A percentile compares a stretch with the other conserved stretches of the same genome.
phyloP scores from a whole-genome alignment of 2,113 vertebrate genomes.

The Catharus bicknelli region DNA sequence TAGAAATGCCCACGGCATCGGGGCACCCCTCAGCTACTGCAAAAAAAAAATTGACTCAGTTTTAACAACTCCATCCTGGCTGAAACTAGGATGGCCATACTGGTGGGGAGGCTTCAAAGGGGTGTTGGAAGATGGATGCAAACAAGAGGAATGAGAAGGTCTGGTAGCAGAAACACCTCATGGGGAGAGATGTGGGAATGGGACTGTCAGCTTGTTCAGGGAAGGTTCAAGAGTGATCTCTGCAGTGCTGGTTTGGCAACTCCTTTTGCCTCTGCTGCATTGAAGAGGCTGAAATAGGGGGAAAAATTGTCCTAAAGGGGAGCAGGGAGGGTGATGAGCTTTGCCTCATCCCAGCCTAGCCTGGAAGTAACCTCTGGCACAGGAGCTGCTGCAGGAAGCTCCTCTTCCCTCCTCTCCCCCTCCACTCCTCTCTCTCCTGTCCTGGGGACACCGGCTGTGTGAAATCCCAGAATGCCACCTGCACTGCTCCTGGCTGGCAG shows the following conservation, averaged over 20 bases:
- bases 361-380: neutral
- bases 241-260: neutral
- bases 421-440: neutral
- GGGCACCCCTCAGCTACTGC: neutral
- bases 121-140: neutral
- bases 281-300: neutral
- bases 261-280: neutral
- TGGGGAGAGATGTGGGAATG: neutral
- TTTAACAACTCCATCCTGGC: neutral
- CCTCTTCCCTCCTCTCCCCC: neutral
- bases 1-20: neutral
- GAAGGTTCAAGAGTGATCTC: neutral
- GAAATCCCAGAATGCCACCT: neutral
- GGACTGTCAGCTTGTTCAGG: neutral
- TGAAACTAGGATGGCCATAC: neutral
- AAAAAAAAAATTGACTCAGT: neutral
- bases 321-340: neutral
- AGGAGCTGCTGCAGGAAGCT: neutral
- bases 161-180: neutral
- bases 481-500: neutral
- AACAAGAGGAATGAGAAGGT: neutral
- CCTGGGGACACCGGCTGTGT: fast-evolving
- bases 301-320: neutral
- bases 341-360: neutral
- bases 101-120: neutral